A percentile compares a stretch with the other conserved stretches of the same genome.
phyloP scores from a whole-genome alignment of 1,140 invertebrate species.

The Zophobas morio region DNA sequence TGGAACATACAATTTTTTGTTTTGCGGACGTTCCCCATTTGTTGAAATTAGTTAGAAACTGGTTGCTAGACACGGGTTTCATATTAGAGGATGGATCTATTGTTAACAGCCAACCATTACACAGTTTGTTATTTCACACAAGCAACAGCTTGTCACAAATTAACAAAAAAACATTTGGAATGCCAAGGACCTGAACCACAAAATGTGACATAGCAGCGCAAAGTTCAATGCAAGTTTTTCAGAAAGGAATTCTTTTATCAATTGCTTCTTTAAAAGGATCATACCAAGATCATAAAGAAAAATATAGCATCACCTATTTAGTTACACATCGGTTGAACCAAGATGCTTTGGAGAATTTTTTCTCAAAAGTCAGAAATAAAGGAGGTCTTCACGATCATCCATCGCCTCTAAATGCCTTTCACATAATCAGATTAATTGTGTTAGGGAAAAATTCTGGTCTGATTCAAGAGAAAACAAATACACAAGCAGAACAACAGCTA shows the following conservation, averaged over 20 bases:
- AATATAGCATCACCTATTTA: slow-evolving; percentile 19
- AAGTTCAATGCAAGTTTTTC: too few species aligned
- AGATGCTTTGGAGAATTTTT: too few species aligned
- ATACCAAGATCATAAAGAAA: background rate
- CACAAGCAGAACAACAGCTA: background rate
- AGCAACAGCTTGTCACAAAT: slow-evolving; percentile 44
- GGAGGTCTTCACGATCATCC: slow-evolving; percentile 33
- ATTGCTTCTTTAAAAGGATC: slow-evolving; percentile 44
- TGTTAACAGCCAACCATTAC: slow-evolving; percentile 36
- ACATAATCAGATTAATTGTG: slow-evolving; percentile 14
- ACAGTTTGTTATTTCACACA: slow-evolving; percentile 40
- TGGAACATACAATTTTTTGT: background rate
- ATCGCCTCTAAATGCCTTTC: slow-evolving; percentile 21
- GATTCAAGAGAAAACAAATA: background rate
- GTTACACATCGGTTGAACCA: background rate
- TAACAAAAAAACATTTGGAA: slow-evolving; percentile 21
- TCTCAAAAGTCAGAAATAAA: background rate
- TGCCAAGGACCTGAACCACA: slow-evolving; percentile 47
- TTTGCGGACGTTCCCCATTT: slow-evolving; percentile 41
- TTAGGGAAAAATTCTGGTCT: slow-evolving; percentile 28
- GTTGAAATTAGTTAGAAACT: slow-evolving; percentile 21
- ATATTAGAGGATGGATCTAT: slow-evolving; percentile 29
- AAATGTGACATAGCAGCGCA: slow-evolving; percentile 45
- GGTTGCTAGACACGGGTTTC: slow-evolving; percentile 49
- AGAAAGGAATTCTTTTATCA: slow-evolving; percentile 36